Evolutionary conservation across 2,797 vertebrate species (phyloP).

Genomic region (Phyllotis vaccarum): DNA sequence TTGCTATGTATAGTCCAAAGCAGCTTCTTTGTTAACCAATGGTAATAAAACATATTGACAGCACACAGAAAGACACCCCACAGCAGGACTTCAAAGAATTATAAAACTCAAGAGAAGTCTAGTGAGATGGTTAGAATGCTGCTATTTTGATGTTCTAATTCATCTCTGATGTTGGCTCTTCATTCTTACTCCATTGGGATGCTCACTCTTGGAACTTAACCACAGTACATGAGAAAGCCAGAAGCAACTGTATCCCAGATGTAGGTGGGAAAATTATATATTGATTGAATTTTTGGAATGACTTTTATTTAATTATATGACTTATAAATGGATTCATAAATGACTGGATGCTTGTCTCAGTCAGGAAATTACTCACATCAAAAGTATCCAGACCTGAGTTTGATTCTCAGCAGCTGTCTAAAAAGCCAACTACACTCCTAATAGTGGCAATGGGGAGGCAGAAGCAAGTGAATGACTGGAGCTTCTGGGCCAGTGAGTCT

Average conservation of each 20-base stretch:
- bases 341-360: too few species aligned
- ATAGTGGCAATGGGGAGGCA: not conserved
- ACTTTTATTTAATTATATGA: not conserved
- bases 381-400: not conserved
- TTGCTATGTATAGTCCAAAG: too few species aligned
- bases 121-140: too few species aligned
- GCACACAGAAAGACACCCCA: too few species aligned
- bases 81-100: not conserved
- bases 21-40: too few species aligned
- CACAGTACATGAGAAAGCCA: too few species aligned
- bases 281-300: not conserved
- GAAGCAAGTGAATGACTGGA: not conserved
- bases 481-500: not conserved
- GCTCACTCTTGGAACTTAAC: too few species aligned
- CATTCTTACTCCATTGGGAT: too few species aligned
- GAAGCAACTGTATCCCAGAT: too few species aligned
- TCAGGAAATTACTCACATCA: not conserved
- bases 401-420: not conserved
- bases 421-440: not conserved
- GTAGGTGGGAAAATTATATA: not conserved
- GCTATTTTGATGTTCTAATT: too few species aligned
- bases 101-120: not conserved
- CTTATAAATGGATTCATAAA: not conserved
- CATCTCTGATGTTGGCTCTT: too few species aligned
- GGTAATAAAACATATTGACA: too few species aligned